Conservation (phyloP, 1,140 invertebrate species). For the Drosophila nannoptera region DNA sequence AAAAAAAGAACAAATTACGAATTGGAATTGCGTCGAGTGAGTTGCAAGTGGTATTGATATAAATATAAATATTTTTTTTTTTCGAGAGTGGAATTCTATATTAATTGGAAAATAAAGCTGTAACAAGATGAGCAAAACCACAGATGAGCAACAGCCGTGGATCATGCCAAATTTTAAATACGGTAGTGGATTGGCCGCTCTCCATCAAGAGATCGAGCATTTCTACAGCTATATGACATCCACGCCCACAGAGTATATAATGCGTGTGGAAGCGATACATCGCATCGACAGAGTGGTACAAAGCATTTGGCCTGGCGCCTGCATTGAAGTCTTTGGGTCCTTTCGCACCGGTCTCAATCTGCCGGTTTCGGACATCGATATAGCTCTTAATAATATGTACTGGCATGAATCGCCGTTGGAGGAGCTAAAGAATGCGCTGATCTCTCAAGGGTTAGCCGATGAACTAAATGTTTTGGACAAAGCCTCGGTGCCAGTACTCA, state of each 20-base stretch:
- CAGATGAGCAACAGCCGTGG: slow-evolving; percentile 39
- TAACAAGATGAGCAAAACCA: slow-evolving; percentile 4
- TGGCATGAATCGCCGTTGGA: slow-evolving; percentile 27
- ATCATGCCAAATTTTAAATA: slow-evolving; percentile 32
- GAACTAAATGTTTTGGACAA: slow-evolving; percentile 50
- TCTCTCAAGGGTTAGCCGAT: slow-evolving; percentile 32
- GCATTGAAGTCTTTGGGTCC: slow-evolving; percentile 55
- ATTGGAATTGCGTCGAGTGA: neutral
- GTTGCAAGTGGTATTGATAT: neutral
- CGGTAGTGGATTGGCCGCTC: slow-evolving; percentile 38
- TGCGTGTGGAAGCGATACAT: slow-evolving; percentile 40
- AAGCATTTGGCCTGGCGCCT: slow-evolving; percentile 40
- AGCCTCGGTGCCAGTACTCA: slow-evolving; percentile 56
- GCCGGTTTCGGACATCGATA: slow-evolving; percentile 53
- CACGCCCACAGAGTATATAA: slow-evolving; percentile 43
- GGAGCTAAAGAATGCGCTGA: slow-evolving; percentile 35
- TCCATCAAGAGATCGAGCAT: slow-evolving; percentile 57
- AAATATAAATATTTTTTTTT: neutral
- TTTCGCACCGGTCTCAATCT: slow-evolving; percentile 53
- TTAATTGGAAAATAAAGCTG: neutral
- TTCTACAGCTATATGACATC: slow-evolving; percentile 52
- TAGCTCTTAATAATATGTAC: slow-evolving; percentile 35
- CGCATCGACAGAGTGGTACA: slow-evolving; percentile 45
- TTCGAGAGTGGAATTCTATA: neutral
- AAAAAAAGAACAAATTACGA: no score